These are phyloP conservation scores for Dicerorhinus sumatrensis DNA, from an alignment of 2,113 vertebrate genomes.

Conservation along the genomic window DNA sequence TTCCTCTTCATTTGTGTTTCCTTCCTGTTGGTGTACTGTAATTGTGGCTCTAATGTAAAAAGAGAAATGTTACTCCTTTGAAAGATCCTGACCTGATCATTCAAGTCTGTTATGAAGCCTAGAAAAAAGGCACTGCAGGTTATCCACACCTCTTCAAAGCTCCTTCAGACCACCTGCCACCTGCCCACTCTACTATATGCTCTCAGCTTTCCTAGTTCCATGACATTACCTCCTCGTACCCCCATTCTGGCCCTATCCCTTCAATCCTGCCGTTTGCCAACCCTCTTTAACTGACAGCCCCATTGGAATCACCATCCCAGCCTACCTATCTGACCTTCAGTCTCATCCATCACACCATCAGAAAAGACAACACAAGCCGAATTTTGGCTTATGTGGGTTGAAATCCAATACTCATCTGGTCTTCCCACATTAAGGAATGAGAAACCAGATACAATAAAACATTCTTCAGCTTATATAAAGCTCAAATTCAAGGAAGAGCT, in stretches of 20 bases:
- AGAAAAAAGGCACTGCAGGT: not conserved
- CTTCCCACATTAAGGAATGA: not conserved
- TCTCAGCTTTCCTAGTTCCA: not conserved
- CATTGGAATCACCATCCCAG: not conserved
- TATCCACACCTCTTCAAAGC: not conserved
- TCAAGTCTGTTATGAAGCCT: not conserved
- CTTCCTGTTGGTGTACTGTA: not conserved
- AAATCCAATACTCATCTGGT: conserved; percentile 1
- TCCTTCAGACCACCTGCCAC: not conserved
- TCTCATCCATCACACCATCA: not conserved
- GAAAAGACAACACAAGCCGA: not conserved
- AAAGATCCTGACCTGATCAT: not conserved
- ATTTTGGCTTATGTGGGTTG: not conserved
- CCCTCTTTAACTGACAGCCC: not conserved
- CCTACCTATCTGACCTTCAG: not conserved
- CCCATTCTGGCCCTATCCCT: not conserved
- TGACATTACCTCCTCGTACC: not conserved
- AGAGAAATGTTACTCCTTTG: not conserved
- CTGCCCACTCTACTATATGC: not conserved
- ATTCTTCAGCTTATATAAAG: not conserved
- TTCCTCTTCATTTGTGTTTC: not conserved
- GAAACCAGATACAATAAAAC: not conserved
- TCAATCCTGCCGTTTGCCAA: not conserved
- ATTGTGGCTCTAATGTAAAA: not conserved
- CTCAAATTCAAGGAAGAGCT: not conserved